Evolutionary conservation across 2,797 vertebrate genomes (phyloP).

Genomic region (Amblyraja radiata): DNA sequence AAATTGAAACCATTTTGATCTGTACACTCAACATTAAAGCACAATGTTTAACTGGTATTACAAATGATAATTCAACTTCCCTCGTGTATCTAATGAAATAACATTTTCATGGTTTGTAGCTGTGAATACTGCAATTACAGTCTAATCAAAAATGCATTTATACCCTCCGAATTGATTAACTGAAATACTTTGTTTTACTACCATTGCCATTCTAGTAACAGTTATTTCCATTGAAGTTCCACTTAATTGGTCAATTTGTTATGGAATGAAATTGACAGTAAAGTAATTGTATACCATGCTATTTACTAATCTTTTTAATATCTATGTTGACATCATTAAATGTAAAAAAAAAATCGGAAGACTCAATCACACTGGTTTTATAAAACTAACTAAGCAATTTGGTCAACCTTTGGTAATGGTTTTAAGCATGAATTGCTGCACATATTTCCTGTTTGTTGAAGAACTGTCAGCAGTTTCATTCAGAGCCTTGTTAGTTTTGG

Average conservation of each 20-base stretch:
- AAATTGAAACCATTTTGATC: not conserved
- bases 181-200: slow-evolving; percentile 13
- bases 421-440: not conserved
- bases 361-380: not conserved
- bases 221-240: slow-evolving; percentile 1
- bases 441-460: not conserved
- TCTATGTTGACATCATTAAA: not conserved
- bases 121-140: slow-evolving; percentile 4
- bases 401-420: not conserved
- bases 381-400: not conserved
- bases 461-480: not conserved
- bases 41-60: not conserved
- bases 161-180: slow-evolving; percentile 22
- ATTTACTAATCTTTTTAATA: not conserved
- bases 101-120: slow-evolving; percentile 27
- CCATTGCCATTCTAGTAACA: slow-evolving; percentile 12
- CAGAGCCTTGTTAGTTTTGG: not conserved
- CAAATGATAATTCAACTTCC: slow-evolving; percentile 13
- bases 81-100: slow-evolving; percentile 1
- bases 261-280: not conserved
- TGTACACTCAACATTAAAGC: not conserved
- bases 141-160: slow-evolving; percentile 31
- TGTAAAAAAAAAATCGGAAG: not conserved
- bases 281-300: slow-evolving; percentile 18
- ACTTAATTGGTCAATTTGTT: slow-evolving; percentile 33